A percentile compares a stretch with the other conserved stretches of the same genome.
These are phyloP conservation scores for Cecidostiba fungosa DNA, from an alignment of 2,888 invertebrate species.

Conservation along the genomic window DNA sequence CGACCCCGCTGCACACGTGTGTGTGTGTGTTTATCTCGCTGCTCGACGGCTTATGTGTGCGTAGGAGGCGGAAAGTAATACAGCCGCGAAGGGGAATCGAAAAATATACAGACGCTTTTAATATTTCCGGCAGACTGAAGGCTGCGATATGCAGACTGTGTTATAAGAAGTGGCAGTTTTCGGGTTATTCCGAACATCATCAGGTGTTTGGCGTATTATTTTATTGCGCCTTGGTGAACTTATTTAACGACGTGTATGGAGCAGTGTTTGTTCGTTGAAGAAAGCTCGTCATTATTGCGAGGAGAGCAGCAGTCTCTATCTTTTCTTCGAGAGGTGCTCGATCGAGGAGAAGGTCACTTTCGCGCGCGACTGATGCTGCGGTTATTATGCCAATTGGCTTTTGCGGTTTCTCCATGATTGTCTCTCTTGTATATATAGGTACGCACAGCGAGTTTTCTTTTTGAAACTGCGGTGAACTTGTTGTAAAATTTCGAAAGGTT, in stretches of 20 bases:
- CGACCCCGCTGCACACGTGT: conserved; percentile 58
- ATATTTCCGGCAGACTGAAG: background rate
- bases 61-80: conserved; percentile 40
- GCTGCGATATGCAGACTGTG: background rate
- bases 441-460: too few relatives aligned
- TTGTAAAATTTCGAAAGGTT: background rate
- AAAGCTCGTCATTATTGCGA: too few relatives aligned
- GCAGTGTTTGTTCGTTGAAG: conserved; percentile 71
- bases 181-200: background rate
- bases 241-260: too few relatives aligned
- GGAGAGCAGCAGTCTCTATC: conserved; percentile 65
- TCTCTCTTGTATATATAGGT: background rate
- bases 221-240: too few relatives aligned
- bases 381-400: conserved; percentile 52
- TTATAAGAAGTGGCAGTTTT: background rate
- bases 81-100: background rate
- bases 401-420: conserved; percentile 49
- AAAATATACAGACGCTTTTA: background rate
- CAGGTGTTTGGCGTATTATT: too few relatives aligned
- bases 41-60: conserved; percentile 28
- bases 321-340: background rate
- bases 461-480: background rate
- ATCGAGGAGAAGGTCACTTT: background rate
- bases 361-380: background rate
- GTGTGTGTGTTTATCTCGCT: conserved; percentile 55